Base-by-base conservation (phyloP, 2,888 invertebrate species). In the Serrognathus titanus region DNA sequence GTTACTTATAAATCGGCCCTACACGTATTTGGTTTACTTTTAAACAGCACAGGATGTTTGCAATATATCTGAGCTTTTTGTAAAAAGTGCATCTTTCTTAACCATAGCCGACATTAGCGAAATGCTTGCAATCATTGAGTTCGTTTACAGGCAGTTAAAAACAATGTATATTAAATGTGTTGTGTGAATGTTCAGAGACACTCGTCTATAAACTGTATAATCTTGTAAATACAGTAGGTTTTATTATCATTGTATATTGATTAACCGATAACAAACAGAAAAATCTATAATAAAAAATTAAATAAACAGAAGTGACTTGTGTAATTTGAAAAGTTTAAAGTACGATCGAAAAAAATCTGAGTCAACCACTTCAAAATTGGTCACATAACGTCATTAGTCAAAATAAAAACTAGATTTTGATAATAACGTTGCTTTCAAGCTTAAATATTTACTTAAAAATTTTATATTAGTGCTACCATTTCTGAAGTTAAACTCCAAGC, bases 121-220 rank as follows among this genome's bases (percentile, higher is more conserved):
- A 31, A 49, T 36, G 55, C 55, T 55, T 55, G 50, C 50, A 50
- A 49, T 43, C 20, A 48, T 40, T 48, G 36, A 55, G 41, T 16
- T 54, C 48, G 40, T 54, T 54, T 54, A 31, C 24, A 31, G 24
- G 6, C 24, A 31, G 24, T 31, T 31, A 37, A 50, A 50, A 43
- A 51, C 35, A 41, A 35, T 43, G 47, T 53, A 53, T 38, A 39
- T 55, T 55, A 49, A 45, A 49, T 50, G 55, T 55, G 49, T 55
- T 43, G 55, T 55, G 55, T 55, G 55, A 45, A 49, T 41, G 43
- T 53, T 46, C 36, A 35, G 40, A 56, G 51, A 56, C 51, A 48
- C 24, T 48, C 36, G 52, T 51, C 56, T 51, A 57, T 57, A 57
- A 57, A 57, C 37, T 52, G 52, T 48, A 52, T 57, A 57, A 57